Evolutionary conservation across 1,140 invertebrate genomes (phyloP).

Genomic region (Caenorhabditis tropicalis): DNA sequence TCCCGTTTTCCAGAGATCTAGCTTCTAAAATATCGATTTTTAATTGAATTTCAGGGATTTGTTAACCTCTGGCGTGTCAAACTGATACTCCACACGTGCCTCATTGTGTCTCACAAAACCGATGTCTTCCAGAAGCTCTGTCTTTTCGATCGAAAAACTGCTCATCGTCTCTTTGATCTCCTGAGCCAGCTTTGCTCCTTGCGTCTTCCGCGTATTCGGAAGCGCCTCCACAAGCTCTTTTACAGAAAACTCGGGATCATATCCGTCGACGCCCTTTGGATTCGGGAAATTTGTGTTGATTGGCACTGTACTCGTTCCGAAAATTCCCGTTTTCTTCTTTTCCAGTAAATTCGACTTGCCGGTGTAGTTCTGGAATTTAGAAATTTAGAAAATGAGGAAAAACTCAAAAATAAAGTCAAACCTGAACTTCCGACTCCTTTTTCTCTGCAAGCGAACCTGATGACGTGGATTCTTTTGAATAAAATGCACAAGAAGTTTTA

Average conservation of each 20-base stretch:
- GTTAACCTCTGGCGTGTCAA: slow-evolving; percentile 56
- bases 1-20: slow-evolving; percentile 55
- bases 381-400: not conserved
- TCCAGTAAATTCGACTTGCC: slow-evolving; percentile 49
- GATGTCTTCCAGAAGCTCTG: slow-evolving; percentile 47
- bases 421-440: not conserved
- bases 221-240: slow-evolving; percentile 47
- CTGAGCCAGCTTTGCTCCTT: slow-evolving; percentile 20
- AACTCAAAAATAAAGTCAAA: not conserved
- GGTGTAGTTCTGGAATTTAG: not conserved
- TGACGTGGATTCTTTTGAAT: not conserved
- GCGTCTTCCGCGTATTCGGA: not conserved
- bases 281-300: slow-evolving; percentile 56
- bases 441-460: not conserved
- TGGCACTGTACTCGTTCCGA: slow-evolving; percentile 42
- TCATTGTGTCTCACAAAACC: slow-evolving; percentile 53
- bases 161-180: slow-evolving; percentile 19
- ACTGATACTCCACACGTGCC: slow-evolving; percentile 55
- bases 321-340: slow-evolving; percentile 47
- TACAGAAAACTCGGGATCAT: slow-evolving; percentile 55
- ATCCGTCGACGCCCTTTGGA: slow-evolving; percentile 53
- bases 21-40: slow-evolving; percentile 23
- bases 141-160: slow-evolving; percentile 43
- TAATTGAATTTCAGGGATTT: no score
- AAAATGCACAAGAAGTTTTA: not conserved